phyloP scores from a whole-genome alignment of 2,113 vertebrate genomes.

The Canis aureus region DNA sequence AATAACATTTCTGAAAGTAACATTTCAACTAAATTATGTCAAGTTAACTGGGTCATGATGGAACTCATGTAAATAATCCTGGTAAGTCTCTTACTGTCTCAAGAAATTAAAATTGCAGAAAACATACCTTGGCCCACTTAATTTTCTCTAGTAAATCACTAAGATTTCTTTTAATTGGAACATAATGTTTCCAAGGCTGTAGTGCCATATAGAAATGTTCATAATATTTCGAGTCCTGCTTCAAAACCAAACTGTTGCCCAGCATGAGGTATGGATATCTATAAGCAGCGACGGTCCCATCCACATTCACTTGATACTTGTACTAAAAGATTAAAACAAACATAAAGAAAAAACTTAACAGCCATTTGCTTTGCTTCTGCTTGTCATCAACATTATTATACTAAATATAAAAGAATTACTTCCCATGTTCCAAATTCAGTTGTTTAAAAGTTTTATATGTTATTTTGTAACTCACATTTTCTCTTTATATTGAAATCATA shows the following conservation, averaged over 20 bases:
- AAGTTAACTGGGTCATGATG: not conserved
- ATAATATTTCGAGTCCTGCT: conserved; percentile 95
- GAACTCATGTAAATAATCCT: not conserved
- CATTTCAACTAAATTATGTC: not conserved
- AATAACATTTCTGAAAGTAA: not conserved
- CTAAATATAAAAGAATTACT: not conserved
- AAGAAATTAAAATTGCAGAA: conserved; percentile 27
- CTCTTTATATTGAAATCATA: conserved; percentile 34
- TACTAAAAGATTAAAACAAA: conserved; percentile 85
- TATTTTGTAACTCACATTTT: conserved; percentile 23
- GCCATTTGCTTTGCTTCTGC: not conserved
- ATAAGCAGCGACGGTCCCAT: conserved; percentile 96
- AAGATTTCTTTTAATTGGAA: conserved; percentile 92
- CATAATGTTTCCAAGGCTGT: conserved; percentile 91
- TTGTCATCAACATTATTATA: not conserved
- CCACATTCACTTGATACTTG: conserved; percentile 97
- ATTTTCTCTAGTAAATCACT: conserved; percentile 93
- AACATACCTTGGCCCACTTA: conserved; percentile 93
- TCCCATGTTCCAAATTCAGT: not conserved
- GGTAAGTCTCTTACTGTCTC: not conserved
- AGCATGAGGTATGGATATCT: conserved; percentile 96
- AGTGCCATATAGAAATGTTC: conserved; percentile 94
- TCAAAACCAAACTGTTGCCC: conserved; percentile 95
- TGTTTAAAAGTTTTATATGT: not conserved
- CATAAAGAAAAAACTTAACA: not conserved